Percentiles rank a stretch among this genome's conserved stretches.
Conservation (phyloP, 1,140 invertebrate genomes). For the Micrasema longulum region DNA sequence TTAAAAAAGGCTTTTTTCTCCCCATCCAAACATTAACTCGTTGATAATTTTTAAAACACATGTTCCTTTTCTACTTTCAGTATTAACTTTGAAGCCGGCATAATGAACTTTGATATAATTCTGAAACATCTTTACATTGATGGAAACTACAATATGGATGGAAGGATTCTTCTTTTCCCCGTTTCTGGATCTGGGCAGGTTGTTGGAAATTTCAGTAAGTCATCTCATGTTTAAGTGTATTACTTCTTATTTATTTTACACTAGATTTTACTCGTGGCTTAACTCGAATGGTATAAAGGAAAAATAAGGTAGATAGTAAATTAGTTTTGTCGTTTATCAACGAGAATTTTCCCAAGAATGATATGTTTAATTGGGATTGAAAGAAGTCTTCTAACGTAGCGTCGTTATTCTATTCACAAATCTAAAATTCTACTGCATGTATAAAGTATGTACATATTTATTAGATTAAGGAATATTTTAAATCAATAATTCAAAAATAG, state of each 20-base stretch:
- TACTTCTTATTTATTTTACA: not conserved
- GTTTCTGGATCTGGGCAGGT: constrained; percentile 73
- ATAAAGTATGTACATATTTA: too few species aligned
- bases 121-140: constrained; percentile 70
- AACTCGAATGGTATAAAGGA: too few species aligned
- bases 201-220: constrained; percentile 73
- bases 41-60: too few species aligned
- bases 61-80: constrained; percentile 41
- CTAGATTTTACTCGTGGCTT: too few species aligned
- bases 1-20: too few species aligned
- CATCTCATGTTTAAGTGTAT: not conserved
- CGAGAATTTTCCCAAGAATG: too few species aligned
- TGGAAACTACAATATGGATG: constrained; percentile 73
- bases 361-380: not conserved
- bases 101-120: constrained; percentile 63
- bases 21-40: too few species aligned
- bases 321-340: too few species aligned
- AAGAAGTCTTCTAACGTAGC: not conserved
- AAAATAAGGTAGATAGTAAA: not conserved
- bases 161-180: constrained; percentile 71
- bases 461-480: too few species aligned
- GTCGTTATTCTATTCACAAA: too few species aligned
- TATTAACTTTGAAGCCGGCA: constrained; percentile 26
- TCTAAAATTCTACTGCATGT: too few species aligned
- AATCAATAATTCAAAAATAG: too few species aligned